Conservation (phyloP, 92 coral and sea anemone genomes). For the Ricordea florida region DNA sequence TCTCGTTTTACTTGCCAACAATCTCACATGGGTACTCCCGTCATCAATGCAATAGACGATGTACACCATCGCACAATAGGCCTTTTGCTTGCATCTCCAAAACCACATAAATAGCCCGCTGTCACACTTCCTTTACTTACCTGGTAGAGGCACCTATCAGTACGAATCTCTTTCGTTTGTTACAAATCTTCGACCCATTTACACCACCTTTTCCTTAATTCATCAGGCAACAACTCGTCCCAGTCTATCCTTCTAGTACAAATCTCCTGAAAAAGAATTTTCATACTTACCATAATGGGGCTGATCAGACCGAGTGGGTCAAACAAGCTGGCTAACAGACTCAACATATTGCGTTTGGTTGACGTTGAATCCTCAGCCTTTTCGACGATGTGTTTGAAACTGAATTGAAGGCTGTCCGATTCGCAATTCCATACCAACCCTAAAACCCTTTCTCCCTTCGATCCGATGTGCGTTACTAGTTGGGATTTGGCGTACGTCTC, state of each 20-base stretch:
- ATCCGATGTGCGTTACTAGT: slow-evolving; percentile 6
- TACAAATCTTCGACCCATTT: slow-evolving; percentile 32
- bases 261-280: slow-evolving; percentile 53
- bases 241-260: slow-evolving; percentile 36
- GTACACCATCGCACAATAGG: slow-evolving; percentile 59
- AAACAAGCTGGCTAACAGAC: slow-evolving; percentile 43
- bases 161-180: neutral
- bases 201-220: slow-evolving; percentile 8
- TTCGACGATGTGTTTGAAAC: slow-evolving; percentile 1
- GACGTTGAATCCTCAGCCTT: neutral
- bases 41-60: neutral
- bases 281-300: slow-evolving; percentile 42
- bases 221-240: slow-evolving; percentile 37
- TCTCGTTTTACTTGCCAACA: slow-evolving; percentile 45
- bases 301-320: slow-evolving; percentile 63
- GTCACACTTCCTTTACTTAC: neutral
- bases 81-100: slow-evolving; percentile 58
- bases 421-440: slow-evolving; percentile 46
- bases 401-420: slow-evolving; percentile 23
- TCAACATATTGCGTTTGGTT: slow-evolving; percentile 47
- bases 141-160: slow-evolving; percentile 19
- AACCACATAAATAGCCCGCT: slow-evolving; percentile 27
- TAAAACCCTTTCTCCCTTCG: slow-evolving; percentile 27
- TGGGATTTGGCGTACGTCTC: slow-evolving; percentile 29
- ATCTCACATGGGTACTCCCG: neutral